phyloP scores from a whole-genome alignment of 2,797 vertebrate genomes.

The Myotis myotis region DNA sequence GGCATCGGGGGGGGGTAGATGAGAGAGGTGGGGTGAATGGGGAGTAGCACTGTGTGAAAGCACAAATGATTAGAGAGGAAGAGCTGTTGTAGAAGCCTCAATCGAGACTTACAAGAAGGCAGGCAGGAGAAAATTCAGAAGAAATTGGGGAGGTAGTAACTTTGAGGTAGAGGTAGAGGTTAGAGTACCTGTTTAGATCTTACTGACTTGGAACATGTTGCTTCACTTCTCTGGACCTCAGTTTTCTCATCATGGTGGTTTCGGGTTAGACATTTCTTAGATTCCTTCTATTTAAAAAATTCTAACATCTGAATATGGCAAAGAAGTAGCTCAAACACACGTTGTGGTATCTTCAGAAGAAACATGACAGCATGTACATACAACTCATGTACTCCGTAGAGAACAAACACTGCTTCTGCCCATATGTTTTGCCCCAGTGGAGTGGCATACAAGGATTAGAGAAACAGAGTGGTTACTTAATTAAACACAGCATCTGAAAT shows the following conservation, averaged over 20 bases:
- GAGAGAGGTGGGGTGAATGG: background rate
- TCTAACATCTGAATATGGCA: background rate
- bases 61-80: background rate
- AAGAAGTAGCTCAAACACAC: background rate
- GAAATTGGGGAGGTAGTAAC: too few relatives aligned
- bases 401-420: conserved; percentile 54
- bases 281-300: background rate
- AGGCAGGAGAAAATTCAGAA: background rate
- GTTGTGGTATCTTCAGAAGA: background rate
- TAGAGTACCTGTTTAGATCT: background rate
- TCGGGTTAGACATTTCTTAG: background rate
- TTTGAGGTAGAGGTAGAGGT: background rate
- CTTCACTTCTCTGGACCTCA: background rate
- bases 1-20: too few relatives aligned
- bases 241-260: background rate
- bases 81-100: background rate
- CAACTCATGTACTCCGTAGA: conserved; percentile 2
- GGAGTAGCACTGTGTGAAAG: background rate
- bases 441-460: conserved; percentile 68
- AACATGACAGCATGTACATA: background rate
- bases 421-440: conserved; percentile 69
- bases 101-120: background rate
- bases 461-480: conserved; percentile 64
- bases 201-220: background rate
- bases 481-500: conserved; percentile 66